Evolutionary conservation across 2,797 vertebrate genomes (phyloP).

Genomic region (Sphenopsis melanotis): DNA sequence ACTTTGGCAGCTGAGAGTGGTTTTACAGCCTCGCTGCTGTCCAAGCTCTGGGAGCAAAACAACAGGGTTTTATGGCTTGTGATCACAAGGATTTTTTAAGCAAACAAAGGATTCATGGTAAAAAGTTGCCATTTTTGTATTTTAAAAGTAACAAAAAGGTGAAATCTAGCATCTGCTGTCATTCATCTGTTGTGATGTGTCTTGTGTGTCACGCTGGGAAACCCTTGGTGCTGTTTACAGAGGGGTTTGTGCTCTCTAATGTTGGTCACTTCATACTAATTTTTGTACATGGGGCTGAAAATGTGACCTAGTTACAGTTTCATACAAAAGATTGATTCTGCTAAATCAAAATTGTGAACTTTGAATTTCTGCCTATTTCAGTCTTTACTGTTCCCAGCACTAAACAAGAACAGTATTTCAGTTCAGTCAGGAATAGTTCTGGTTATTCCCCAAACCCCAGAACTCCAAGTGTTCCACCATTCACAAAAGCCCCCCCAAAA

Average conservation of each 20-base stretch:
- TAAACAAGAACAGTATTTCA: background rate
- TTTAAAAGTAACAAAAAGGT: background rate
- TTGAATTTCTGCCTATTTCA: background rate
- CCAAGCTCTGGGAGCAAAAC: background rate
- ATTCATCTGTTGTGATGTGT: background rate
- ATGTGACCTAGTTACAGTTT: background rate
- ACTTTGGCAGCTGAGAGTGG: slow-evolving; percentile 11
- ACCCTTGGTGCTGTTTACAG: background rate
- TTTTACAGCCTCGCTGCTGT: background rate
- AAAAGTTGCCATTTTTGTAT: background rate
- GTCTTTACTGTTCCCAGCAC: background rate
- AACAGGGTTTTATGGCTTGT: background rate
- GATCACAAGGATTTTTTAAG: background rate
- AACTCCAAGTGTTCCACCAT: background rate
- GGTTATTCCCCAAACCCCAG: background rate
- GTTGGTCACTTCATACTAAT: background rate
- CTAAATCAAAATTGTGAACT: background rate
- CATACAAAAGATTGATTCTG: background rate
- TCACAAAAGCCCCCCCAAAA: background rate
- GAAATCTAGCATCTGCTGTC: background rate
- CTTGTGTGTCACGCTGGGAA: background rate
- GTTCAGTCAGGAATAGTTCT: background rate
- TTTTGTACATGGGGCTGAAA: background rate
- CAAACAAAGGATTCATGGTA: background rate
- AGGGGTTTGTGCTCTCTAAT: background rate